Base-by-base conservation (phyloP, 2,888 invertebrate genomes). In the Acrobasis suavella region DNA sequence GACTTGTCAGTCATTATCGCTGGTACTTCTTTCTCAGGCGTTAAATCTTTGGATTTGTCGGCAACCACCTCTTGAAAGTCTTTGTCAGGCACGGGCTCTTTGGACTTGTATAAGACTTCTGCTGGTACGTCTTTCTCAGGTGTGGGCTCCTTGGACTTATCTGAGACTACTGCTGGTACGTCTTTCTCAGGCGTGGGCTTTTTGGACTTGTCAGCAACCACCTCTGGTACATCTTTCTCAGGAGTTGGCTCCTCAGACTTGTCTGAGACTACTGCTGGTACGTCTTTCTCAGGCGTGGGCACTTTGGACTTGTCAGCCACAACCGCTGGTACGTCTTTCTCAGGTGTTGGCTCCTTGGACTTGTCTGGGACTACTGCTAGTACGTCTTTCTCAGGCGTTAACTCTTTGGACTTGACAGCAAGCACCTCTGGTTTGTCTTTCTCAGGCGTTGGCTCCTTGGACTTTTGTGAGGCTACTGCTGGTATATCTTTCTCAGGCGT, bases 401-500 rank as follows among this genome's bases (percentile, higher is more conserved):
- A 38, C 3, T 32, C 58, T 50, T 60, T 60, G 7, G 32, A n/a
- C 55, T 55, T 55, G 1, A 38, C 37, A 14, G n/a, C n/a, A n/a
- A 37, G 1, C 37, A 12, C 14, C 39, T 3, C 10, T 9, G 39
- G 39, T 1, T 3, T 7, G 10, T 39, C 39, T 10, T 39, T 39
- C 10, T 39, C 39, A 9, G 39, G 39, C 9, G 39, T 39, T 1
- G 7, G 39, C 39, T 39, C 9, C 39, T 39, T 39, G 9, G 16
- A 16, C 60, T 56, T 56, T 55, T 68, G 8, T 65, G 59, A 14
- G 52, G 63, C 67, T 1, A 32, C 50, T 0, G 9, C 37, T 10
- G 64, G 60, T 1, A 62, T 63, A 14, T 16, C 10, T 8, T 66
- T 64, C 0, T 50, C 50, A 15, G 52, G 50, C 15, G 59, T 67